These are phyloP conservation scores for Brachyptera risi DNA, from an alignment of 2,888 invertebrate genomes.

Conservation along the genomic window DNA sequence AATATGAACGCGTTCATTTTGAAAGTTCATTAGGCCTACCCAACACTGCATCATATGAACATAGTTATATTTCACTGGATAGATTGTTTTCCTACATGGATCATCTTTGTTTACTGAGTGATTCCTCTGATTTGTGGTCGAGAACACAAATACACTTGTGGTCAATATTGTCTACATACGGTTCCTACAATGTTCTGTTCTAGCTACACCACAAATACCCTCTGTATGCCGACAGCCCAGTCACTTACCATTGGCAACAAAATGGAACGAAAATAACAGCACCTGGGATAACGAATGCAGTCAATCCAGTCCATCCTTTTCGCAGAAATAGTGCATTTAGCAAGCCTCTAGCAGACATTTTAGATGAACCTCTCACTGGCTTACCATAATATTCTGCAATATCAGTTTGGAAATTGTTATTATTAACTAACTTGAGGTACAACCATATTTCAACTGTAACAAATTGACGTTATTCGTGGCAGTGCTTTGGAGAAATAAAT, in stretches of 20 bases:
- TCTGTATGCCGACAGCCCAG: not conserved
- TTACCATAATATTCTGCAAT: not conserved
- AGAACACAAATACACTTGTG: too few relatives aligned
- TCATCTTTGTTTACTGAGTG: too few relatives aligned
- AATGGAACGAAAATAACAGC: not conserved
- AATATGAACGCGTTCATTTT: too few relatives aligned
- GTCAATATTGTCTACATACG: too few relatives aligned
- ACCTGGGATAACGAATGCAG: not conserved
- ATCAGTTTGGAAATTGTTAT: too few relatives aligned
- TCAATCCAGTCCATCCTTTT: slow-evolving; percentile 2
- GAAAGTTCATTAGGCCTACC: too few relatives aligned
- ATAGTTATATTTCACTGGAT: too few relatives aligned
- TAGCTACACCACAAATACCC: slow-evolving; percentile 11
- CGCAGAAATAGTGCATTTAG: slow-evolving; percentile 3
- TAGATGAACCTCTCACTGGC: slow-evolving; percentile 8
- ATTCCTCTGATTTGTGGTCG: too few relatives aligned
- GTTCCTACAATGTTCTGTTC: not conserved
- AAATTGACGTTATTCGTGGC: not conserved
- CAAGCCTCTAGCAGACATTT: slow-evolving; percentile 1
- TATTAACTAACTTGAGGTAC: too few relatives aligned
- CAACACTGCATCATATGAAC: too few relatives aligned
- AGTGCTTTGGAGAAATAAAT: not conserved
- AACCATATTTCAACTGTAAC: not conserved
- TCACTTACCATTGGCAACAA: slow-evolving; percentile 1
- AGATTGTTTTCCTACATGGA: too few relatives aligned